Evolutionary conservation across 2,113 vertebrate genomes (phyloP).

Genomic region (Aldabrachelys gigantea): DNA sequence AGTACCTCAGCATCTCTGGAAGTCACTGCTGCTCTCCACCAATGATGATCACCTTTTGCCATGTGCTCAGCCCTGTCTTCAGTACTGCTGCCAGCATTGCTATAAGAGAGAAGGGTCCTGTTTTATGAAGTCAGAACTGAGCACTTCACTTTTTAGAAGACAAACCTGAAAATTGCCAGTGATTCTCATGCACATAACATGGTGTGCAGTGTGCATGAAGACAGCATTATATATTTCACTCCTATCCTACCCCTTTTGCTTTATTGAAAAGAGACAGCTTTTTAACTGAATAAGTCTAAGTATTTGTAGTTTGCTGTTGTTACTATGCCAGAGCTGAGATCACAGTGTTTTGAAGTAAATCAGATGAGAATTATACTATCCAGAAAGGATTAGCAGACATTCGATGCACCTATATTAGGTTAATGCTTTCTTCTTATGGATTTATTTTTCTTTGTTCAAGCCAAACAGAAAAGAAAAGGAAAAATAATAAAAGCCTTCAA

Average conservation of each 20-base stretch:
- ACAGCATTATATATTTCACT: not conserved
- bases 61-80: not conserved
- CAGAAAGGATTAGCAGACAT: conserved; percentile 61
- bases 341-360: conserved; percentile 72
- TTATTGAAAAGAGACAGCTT: conserved; percentile 36
- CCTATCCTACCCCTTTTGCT: conserved; percentile 48
- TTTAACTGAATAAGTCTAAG: conserved; percentile 52
- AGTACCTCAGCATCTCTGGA: not conserved
- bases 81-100: not conserved
- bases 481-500: conserved; percentile 72
- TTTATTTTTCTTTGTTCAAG: conserved; percentile 67
- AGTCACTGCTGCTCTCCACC: not conserved
- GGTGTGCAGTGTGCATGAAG: not conserved
- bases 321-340: conserved; percentile 66
- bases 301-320: conserved; percentile 60
- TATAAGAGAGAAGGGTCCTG: not conserved
- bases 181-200: not conserved
- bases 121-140: not conserved
- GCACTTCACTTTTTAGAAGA: not conserved
- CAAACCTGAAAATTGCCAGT: not conserved
- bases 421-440: conserved; percentile 74
- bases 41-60: not conserved
- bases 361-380: conserved; percentile 54
- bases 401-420: conserved; percentile 68
- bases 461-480: conserved; percentile 38